phyloP scores from a whole-genome alignment of 2,888 invertebrate species.

The Eutolmus rufibarbis region DNA sequence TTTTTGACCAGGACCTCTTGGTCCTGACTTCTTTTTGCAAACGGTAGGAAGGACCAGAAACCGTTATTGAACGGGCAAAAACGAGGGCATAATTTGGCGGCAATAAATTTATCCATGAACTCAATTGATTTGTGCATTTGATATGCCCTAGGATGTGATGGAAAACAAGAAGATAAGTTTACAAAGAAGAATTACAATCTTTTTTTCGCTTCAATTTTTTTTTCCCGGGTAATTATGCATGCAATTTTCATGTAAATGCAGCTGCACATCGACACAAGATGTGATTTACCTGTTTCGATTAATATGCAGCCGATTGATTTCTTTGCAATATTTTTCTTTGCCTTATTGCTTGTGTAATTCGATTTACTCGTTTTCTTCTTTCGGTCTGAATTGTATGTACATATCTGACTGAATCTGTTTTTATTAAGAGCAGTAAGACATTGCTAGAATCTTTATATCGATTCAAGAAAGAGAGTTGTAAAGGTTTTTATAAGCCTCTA shows the following conservation, averaged over 20 bases:
- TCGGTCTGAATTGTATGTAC: background rate
- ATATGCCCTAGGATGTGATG: background rate
- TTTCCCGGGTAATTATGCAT: slow-evolving; percentile 21
- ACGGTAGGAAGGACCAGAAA: background rate
- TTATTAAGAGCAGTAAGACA: background rate
- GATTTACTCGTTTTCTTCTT: background rate
- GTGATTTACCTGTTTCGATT: slow-evolving; percentile 31
- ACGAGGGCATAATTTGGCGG: slow-evolving; percentile 33
- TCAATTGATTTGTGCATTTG: background rate
- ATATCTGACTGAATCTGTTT: background rate
- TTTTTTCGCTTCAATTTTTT: background rate
- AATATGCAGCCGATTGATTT: background rate
- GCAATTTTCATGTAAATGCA: slow-evolving; percentile 16
- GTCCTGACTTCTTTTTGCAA: slow-evolving; percentile 28
- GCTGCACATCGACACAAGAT: background rate
- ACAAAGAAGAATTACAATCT: background rate
- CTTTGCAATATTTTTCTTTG: background rate
- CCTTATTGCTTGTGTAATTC: background rate
- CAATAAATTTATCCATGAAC: slow-evolving; percentile 22
- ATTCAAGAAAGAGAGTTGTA: background rate
- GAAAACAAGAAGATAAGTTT: background rate
- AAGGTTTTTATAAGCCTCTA: background rate
- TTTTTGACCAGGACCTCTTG: background rate
- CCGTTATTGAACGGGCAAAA: slow-evolving; percentile 18
- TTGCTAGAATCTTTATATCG: background rate